Evolutionary conservation across 2,113 vertebrate species (phyloP), one percentile per base, ranked within the genome.

Genomic region (Calidris pygmaea): DNA sequence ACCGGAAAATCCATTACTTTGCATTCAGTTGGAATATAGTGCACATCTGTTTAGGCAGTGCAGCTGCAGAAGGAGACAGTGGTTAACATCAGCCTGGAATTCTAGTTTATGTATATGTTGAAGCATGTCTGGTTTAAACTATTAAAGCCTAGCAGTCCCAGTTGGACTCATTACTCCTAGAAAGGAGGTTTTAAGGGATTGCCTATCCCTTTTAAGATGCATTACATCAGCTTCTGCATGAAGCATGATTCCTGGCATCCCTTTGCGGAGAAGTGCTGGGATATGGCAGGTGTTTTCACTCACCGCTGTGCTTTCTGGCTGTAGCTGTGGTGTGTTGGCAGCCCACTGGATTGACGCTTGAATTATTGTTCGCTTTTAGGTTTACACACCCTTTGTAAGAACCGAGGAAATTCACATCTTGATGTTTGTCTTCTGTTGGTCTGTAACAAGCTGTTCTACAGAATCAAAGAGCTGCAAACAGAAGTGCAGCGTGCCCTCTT

Each of bases 1-100:
- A 92, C 84, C 37, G 45, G 82, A 83, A 95, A 95, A 95, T 89
- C 50, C 67, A 91, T 87, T 85, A 30, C 52, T 80, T 85, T 80
- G 62, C 43, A 12, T 82, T 94, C 2, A 2, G 30, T 53, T 89
- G 45, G 62, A 7, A 3, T 88, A 10, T 17, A 70, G 53, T 62
- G 32, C 85, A 77, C 81, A 95, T 94, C 93, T 95, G 87, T 91
- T 92, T 37, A 91, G 85, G 48, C 93, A 79, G 9, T 76, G 62
- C 90, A 95, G 94, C 96, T 95, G 95, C 66, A 76, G 34, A 10
- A 62, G 63, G 67, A 91, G 62, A 17, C 55, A 58, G 72, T 50
- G 48, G 59, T 88, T 93, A 83, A 58, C 78, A 77, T 83, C 41
- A 88, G 45, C 88, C 72, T 86, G 92, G 75, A 90, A 90, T 90